These are phyloP conservation scores for Rhinolophus sinicus DNA, from an alignment of 2,113 vertebrate species.

Conservation along the genomic window DNA sequence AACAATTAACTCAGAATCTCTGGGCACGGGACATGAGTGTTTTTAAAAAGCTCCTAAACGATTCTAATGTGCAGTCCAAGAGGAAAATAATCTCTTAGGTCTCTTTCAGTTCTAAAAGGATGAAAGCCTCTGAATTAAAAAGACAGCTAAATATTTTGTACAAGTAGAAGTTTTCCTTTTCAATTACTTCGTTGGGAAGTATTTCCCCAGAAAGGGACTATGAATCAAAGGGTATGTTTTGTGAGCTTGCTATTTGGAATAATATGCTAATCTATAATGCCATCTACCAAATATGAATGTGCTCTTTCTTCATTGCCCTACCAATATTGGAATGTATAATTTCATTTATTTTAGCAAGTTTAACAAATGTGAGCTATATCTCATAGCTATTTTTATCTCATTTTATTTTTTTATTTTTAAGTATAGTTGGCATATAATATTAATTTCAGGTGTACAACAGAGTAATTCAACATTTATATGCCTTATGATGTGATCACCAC, in stretches of 20 bases:
- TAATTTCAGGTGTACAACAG: not conserved
- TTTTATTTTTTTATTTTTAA: not conserved
- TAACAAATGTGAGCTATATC: not conserved
- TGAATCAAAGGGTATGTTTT: not conserved
- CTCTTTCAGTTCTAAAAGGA: slow-evolving; percentile 29
- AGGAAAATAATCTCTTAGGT: not conserved
- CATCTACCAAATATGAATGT: not conserved
- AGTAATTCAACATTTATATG: not conserved
- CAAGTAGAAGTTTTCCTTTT: slow-evolving; percentile 28
- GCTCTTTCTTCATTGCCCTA: not conserved
- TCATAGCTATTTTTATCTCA: not conserved
- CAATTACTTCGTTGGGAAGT: slow-evolving; percentile 11
- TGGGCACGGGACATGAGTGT: not conserved
- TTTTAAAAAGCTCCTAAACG: slow-evolving; percentile 23
- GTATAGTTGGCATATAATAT: not conserved
- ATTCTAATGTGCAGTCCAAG: not conserved
- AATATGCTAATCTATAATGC: not conserved
- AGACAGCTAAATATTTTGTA: slow-evolving; percentile 22
- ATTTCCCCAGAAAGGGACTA: not conserved
- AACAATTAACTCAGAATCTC: slow-evolving; percentile 5
- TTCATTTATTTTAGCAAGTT: slow-evolving; percentile 40
- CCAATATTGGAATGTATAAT: not conserved
- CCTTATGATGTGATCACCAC: not conserved
- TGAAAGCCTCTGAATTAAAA: slow-evolving; percentile 25
- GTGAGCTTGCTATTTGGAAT: not conserved